Base-by-base conservation (phyloP, 2,888 invertebrate genomes). In the Eueremaeus valkanovi region DNA sequence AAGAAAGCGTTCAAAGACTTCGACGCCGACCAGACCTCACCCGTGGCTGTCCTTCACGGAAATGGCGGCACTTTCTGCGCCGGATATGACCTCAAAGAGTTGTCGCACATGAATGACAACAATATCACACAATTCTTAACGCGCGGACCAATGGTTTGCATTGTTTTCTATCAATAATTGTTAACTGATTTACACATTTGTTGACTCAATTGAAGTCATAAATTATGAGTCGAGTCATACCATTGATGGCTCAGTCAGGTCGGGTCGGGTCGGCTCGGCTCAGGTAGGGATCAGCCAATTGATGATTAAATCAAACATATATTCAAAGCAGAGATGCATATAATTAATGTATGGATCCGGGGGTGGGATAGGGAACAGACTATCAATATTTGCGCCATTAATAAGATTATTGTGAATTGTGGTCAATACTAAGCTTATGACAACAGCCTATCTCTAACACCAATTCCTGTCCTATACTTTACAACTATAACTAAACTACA, bases 61-160 rank as follows among this genome's bases (percentile, higher is more conserved):
- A 88, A 89, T 81, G 85, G 95, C n/a, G 95, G 95, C 0, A 91
- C 90, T 75, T 97, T 98, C 84, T 95, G 94, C 83, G 89, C 95
- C 2, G 97, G 97, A 0, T 92, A 90, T 82, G 95, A 97, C 84
- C 86, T 96, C 73, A 86, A 89, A 73, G 92, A 94, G 81, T 85
- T 95, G 27, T 80, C 83, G 11, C 5, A n/a, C 21, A n/a, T 8
- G 11, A 36, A n/a, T 21, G 72, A 78, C 33, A 70, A 74, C 63
- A 78, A 79, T 45, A 31, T 72, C 45, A 72, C 75, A 3, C 51
- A 73, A 11, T 51, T 73, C 21, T 1, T 75, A 45, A 45, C 51
- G 58, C 75, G 85, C 80, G 87, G 87, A 8, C 86, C 86, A 3
- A 87, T 88, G 83, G 87, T 86, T 82, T 80, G 24, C 13, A 5